Evolutionary conservation across 2,888 invertebrate species (phyloP).

Genomic region (Pachycephus smyrnensis): DNA sequence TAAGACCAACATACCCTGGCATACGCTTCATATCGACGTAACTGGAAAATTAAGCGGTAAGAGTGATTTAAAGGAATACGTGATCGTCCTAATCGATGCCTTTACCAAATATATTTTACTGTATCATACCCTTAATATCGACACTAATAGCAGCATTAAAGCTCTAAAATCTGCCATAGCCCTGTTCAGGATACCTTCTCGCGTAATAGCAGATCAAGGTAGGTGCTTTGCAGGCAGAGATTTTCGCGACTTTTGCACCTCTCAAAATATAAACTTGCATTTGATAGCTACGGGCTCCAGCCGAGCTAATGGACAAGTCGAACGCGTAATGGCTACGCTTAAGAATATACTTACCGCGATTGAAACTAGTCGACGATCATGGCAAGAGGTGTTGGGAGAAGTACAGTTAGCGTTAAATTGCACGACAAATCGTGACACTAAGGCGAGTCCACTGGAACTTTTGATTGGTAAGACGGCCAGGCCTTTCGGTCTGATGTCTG

Average conservation of each 20-base stretch:
- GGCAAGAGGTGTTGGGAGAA: constrained; percentile 41
- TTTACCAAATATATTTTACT: constrained; percentile 42
- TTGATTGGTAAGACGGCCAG: constrained; percentile 43
- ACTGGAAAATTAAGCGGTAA: constrained; percentile 40
- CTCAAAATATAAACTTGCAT: constrained; percentile 25
- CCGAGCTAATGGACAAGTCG: constrained; percentile 47
- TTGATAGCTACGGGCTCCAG: constrained; percentile 40
- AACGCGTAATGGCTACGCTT: constrained; percentile 35
- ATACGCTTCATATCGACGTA: constrained; percentile 49
- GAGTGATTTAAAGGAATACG: constrained; percentile 45
- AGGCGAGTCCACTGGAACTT: constrained; percentile 42
- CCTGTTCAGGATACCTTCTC: constrained; percentile 28
- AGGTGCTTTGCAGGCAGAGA: constrained; percentile 17
- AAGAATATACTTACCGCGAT: constrained; percentile 38
- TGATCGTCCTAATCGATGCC: constrained; percentile 42
- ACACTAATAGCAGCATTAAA: not conserved
- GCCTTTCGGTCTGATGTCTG: no score
- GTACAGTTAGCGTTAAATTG: constrained; percentile 43
- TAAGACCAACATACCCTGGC: constrained; percentile 44
- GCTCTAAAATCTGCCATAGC: constrained; percentile 18
- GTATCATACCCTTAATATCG: not conserved
- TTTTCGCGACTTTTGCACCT: constrained; percentile 15
- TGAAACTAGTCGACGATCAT: constrained; percentile 31
- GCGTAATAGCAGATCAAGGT: constrained; percentile 26
- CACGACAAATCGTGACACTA: constrained; percentile 32